Percentiles rank a stretch among this genome's conserved stretches.
Evolutionary conservation across 1,140 invertebrate species (phyloP).

Genomic region (Hyles vespertilio): DNA sequence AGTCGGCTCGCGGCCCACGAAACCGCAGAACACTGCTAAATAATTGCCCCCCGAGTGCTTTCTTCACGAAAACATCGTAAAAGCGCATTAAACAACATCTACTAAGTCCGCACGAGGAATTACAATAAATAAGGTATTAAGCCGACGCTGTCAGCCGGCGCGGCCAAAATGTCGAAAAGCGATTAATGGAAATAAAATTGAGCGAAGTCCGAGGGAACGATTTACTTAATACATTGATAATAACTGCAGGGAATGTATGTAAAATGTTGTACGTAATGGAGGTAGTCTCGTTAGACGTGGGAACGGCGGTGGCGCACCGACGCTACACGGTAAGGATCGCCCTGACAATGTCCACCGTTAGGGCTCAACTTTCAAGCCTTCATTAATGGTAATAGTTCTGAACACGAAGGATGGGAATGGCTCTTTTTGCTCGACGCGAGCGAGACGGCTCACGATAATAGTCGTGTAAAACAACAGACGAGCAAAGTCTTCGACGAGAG

Average conservation of each 20-base stretch:
- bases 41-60: constrained; percentile 60
- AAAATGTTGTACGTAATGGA: constrained; percentile 63
- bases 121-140: constrained; percentile 64
- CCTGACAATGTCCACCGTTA: constrained; percentile 55
- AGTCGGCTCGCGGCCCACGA: constrained; percentile 30
- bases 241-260: constrained; percentile 59
- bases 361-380: constrained; percentile 49
- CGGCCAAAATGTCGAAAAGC: constrained; percentile 55
- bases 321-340: constrained; percentile 46
- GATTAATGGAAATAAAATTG: constrained; percentile 64
- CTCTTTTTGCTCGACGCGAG: constrained; percentile 38
- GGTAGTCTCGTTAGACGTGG: constrained; percentile 69
- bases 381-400: constrained; percentile 59
- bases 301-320: constrained; percentile 33
- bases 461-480: constrained; percentile 26
- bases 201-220: constrained; percentile 46
- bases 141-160: constrained; percentile 37
- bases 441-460: constrained; percentile 35
- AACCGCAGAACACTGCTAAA: constrained; percentile 67
- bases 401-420: constrained; percentile 44
- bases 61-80: constrained; percentile 64
- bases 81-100: constrained; percentile 53
- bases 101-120: constrained; percentile 48
- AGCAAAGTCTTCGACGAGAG: background rate
- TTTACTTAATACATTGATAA: constrained; percentile 70